Base-by-base conservation (phyloP, 2,888 invertebrate species). In the Tipula confusa region DNA sequence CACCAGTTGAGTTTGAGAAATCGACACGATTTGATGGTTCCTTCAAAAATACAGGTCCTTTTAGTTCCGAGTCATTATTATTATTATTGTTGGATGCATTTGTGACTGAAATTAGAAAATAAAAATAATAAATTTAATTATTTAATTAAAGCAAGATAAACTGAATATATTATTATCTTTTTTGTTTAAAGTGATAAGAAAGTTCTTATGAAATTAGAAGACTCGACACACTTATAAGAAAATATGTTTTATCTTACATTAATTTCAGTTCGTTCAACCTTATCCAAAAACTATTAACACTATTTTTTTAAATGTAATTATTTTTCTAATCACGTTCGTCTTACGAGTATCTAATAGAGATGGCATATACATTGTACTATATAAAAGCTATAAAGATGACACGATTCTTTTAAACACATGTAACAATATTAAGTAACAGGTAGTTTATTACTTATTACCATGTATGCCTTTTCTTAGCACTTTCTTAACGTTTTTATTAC, bases 1-100 rank as follows among this genome's bases (percentile, higher is more conserved):
- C 95, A 87, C 97, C 97, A 84, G 96, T 96, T 86, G 97, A 97
- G 90, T 98, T 98, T 86, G 97, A 97, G 90, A 98, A 97, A 90
- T 97, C 97, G 86, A 98, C 94, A 87, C 96, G 93, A 90, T 96
- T 96, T 85, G 95, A 95, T 84, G 97, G 97, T 91, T 97, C 97
- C 87, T 95, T 95, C 87, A 96, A 93, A 90, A 97, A 97, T 86
- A 97, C 95, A 43, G 98, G 98, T 86, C 97, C 98, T 90, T 94
- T 94, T 81, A 93, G 93, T 87, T 94, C 94, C 88, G 94, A 94
- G 91, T 95, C 95, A 86, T 92, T 92, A 91, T 95, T 95, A 91
- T 95, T 95, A 86, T 92, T 92, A 31, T 64, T 64, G 64, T 80
- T 29, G 4, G 43, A 33, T 33, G 83, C 43, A 1, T 28, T 48